Percentiles rank a stretch among this genome's conserved stretches.
Evolutionary conservation across 2,797 vertebrate genomes (phyloP).

Genomic region (Chrysocyon brachyurus): DNA sequence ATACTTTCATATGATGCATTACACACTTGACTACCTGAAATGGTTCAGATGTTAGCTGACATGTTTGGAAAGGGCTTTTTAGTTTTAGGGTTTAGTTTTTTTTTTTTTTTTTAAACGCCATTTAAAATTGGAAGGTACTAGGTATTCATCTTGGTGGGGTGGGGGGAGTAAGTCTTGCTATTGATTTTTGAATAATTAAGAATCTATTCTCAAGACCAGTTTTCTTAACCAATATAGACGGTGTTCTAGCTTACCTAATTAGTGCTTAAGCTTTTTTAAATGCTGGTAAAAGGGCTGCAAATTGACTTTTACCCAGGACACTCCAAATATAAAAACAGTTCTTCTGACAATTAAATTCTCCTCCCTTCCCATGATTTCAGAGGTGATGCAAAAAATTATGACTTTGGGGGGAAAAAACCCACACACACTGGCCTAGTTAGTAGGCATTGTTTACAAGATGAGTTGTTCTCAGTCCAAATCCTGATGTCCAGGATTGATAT

Average conservation of each 20-base stretch:
- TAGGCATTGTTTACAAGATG: background rate
- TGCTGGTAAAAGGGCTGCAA: background rate
- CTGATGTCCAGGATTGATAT: background rate
- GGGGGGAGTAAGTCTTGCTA: background rate
- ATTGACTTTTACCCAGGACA: constrained; percentile 30
- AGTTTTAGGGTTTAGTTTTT: background rate
- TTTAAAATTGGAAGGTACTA: constrained; percentile 63
- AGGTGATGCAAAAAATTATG: background rate
- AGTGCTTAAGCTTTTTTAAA: background rate
- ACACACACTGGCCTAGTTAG: background rate
- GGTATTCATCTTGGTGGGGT: background rate
- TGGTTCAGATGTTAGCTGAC: background rate
- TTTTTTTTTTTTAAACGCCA: background rate
- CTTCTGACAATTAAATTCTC: background rate
- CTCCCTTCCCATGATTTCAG: background rate
- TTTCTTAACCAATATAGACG: constrained; percentile 38
- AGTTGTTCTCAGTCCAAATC: background rate
- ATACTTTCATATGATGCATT: constrained; percentile 80
- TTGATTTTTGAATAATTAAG: constrained; percentile 67
- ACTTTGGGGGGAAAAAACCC: background rate
- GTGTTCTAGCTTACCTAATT: background rate
- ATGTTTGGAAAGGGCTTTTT: constrained; percentile 14
- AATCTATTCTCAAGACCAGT: background rate
- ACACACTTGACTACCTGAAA: constrained; percentile 60
- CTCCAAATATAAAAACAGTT: constrained; percentile 58